A percentile compares a stretch with the other conserved stretches of the same genome.
These are phyloP conservation scores for Sphaeramia orbicularis DNA, from an alignment of 2,797 vertebrate genomes.

Conservation along the genomic window DNA sequence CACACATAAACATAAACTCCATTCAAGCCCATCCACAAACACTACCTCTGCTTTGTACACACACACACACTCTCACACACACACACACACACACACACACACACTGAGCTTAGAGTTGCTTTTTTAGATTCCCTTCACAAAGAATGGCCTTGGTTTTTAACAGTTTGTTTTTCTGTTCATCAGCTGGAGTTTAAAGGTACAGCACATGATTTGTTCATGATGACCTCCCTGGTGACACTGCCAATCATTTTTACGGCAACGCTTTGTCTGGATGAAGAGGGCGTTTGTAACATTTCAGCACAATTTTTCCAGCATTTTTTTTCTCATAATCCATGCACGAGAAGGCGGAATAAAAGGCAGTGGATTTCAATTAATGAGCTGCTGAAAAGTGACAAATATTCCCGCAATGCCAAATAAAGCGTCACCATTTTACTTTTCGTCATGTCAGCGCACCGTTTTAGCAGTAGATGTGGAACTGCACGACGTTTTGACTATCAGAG, in stretches of 20 bases:
- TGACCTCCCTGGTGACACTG: slow-evolving; percentile 25
- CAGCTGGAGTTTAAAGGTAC: slow-evolving; percentile 44
- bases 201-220: slow-evolving; percentile 2
- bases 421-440: background rate
- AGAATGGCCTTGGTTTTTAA: slow-evolving; percentile 54
- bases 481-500: slow-evolving; percentile 7
- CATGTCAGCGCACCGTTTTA: slow-evolving; percentile 5
- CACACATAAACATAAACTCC: slow-evolving; percentile 33
- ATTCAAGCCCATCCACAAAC: slow-evolving; percentile 60
- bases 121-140: slow-evolving; percentile 24
- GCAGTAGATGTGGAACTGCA: background rate
- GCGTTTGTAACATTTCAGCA: no score
- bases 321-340: background rate
- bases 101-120: slow-evolving; percentile 35
- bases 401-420: no score
- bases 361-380: no score
- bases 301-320: background rate
- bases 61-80: slow-evolving; percentile 23
- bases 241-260: background rate
- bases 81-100: slow-evolving; percentile 19
- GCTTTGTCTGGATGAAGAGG: no score
- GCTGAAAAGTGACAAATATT: no score
- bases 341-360: no score
- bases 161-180: background rate
- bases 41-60: slow-evolving; percentile 77